These are phyloP conservation scores for Synanthedon myopaeformis DNA, from an alignment of 2,888 invertebrate genomes.

Conservation along the genomic window DNA sequence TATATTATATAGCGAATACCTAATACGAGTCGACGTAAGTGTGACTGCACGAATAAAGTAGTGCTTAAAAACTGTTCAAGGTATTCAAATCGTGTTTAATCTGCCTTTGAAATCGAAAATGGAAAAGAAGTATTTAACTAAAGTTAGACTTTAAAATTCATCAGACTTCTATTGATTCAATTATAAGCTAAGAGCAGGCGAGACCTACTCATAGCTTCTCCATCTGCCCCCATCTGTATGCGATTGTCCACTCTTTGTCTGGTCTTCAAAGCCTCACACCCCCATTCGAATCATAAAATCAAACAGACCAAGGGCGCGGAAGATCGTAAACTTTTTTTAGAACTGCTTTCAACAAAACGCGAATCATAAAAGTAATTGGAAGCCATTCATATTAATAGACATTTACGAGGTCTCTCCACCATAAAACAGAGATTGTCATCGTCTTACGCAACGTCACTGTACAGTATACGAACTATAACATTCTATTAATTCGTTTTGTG, in stretches of 20 bases:
- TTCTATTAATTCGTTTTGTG: conserved; percentile 49
- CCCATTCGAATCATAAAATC: conserved; percentile 38
- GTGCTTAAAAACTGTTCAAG: no score
- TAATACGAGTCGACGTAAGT: no score
- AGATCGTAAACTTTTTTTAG: conserved; percentile 66
- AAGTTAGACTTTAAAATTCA: background rate
- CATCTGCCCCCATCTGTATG: conserved; percentile 37
- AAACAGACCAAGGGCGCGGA: conserved; percentile 47
- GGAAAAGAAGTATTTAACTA: background rate
- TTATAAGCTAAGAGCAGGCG: conserved; percentile 24
- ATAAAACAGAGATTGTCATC: conserved; percentile 70
- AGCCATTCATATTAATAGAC: conserved; percentile 72
- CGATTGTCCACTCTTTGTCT: conserved; percentile 38
- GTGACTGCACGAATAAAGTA: no score
- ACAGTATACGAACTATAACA: conserved; percentile 30
- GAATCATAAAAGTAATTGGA: conserved; percentile 70
- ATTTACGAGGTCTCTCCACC: conserved; percentile 61
- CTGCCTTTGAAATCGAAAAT: background rate
- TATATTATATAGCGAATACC: no score
- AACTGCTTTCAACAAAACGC: conserved; percentile 62
- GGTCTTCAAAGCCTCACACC: conserved; percentile 29
- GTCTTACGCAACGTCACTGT: conserved; percentile 47
- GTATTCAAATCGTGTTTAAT: background rate
- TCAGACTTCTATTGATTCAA: conserved; percentile 1
- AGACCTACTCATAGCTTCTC: conserved; percentile 21